Conservation (phyloP, 2,888 invertebrate species). For the Meandrusa payeni region DNA sequence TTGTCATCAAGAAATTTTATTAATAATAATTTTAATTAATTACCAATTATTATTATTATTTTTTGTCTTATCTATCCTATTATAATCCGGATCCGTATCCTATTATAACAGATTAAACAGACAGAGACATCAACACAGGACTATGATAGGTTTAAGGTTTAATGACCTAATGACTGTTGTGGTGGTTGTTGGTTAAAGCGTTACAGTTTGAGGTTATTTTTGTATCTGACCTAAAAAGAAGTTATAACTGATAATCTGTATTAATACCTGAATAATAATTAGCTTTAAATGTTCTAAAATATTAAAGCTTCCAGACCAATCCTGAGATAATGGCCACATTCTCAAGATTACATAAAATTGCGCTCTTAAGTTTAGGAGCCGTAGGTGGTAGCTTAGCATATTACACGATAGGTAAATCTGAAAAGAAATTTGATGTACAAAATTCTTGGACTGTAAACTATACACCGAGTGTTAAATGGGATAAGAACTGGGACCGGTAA, state of each 20-base stretch:
- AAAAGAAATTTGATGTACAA: constrained; percentile 70
- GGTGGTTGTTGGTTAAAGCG: too few species aligned
- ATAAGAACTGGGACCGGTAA: constrained; percentile 94
- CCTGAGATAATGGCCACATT: constrained; percentile 71
- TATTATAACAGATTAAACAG: too few species aligned
- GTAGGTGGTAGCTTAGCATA: constrained; percentile 84
- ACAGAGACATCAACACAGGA: too few species aligned
- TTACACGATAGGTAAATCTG: constrained; percentile 75
- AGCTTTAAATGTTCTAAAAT: constrained; percentile 11
- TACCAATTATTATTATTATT: too few species aligned
- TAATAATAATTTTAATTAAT: too few species aligned
- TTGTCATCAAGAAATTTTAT: not conserved
- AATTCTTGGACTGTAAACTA: constrained; percentile 87
- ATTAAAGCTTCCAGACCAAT: constrained; percentile 5
- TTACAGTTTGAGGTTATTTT: constrained; percentile 21
- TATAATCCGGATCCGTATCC: too few species aligned
- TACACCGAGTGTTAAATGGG: constrained; percentile 87
- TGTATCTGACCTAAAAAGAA: constrained; percentile 22
- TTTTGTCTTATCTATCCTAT: too few species aligned
- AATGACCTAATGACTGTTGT: not conserved
- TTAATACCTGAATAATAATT: constrained; percentile 1
- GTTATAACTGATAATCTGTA: constrained; percentile 12
- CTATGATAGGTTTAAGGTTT: not conserved
- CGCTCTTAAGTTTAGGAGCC: constrained; percentile 82
- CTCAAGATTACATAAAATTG: constrained; percentile 80